Evolutionary conservation across 2,888 invertebrate genomes (phyloP), one percentile per base, ranked within the genome.

Genomic region (Tolmerus cingulatus): DNA sequence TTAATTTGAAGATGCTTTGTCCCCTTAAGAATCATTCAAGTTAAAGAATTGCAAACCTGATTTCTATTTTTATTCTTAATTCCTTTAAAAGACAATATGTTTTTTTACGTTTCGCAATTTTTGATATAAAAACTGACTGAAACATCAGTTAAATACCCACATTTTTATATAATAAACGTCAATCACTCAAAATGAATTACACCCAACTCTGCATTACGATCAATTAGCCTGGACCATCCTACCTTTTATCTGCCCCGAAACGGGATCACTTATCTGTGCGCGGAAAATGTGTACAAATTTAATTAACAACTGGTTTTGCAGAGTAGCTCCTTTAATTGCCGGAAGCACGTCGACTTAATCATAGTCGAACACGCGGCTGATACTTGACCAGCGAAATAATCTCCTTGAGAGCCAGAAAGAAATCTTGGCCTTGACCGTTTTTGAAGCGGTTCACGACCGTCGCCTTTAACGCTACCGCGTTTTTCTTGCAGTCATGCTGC

Each of bases 381-480:
- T 76, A 37, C 76, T 76, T 37, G 37, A 34, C 76, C 76, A 16
- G 37, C 8, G 76, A n/a, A 37, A 76, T 76, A 76, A 76, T 76
- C 76, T 30, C 76, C 37, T 34, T 76, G 76, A 19, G 34, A 37
- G 30, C 8, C 16, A 30, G 76, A 76, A 12, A 23, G 76, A 76
- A 76, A 37, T 76, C 76, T 76, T 76, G 76, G 76, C 76, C 76
- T 76, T 76, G 76, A 76, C 76, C 76, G 76, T 76, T 76, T 76
- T 37, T 14, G 34, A 4, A 37, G 37, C 76, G n/a, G 37, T 76
- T 37, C 76, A 76, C 16, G 76, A 76, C 37, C 76, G n/a, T 34
- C 34, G 37, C 37, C n/a, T 76, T 76, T 34, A 76, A 76, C 34
- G 34, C 76, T 37, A 37, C 34, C 34, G 76, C 19, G n/a, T 76